phyloP scores from a whole-genome alignment of 2,797 vertebrate species.

The Takifugu ocellatus region DNA sequence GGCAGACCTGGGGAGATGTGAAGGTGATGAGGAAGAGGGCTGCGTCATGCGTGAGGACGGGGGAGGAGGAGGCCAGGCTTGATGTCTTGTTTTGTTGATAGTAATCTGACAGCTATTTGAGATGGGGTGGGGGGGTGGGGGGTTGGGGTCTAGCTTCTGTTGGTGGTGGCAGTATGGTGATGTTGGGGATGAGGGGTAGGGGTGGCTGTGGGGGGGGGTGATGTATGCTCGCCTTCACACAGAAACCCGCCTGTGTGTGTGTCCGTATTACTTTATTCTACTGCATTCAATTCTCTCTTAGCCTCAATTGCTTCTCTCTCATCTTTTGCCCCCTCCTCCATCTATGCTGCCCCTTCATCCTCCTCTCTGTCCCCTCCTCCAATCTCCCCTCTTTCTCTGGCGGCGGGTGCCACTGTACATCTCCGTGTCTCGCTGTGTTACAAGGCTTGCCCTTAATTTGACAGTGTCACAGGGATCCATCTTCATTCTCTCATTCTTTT shows the following conservation, averaged over 20 bases:
- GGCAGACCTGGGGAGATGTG: slow-evolving; percentile 7
- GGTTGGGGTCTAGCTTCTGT: slow-evolving; percentile 7
- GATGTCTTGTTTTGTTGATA: slow-evolving; percentile 80
- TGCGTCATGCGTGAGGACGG: slow-evolving; percentile 24
- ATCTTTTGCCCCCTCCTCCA: slow-evolving; percentile 36
- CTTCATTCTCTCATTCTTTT: slow-evolving; percentile 99
- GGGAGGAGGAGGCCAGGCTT: slow-evolving; percentile 33
- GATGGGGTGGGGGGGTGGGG: slow-evolving; percentile 57
- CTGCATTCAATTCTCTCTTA: slow-evolving; percentile 75
- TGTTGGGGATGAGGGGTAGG: slow-evolving; percentile 7
- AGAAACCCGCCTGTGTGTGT: slow-evolving; percentile 34
- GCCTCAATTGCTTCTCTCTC: slow-evolving; percentile 66
- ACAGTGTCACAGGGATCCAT: slow-evolving; percentile 96
- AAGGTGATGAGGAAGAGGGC: slow-evolving; percentile 40
- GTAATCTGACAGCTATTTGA: slow-evolving; percentile 82
- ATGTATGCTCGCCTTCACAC: slow-evolving; percentile 63
- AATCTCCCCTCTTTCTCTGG: slow-evolving; percentile 53
- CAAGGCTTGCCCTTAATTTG: slow-evolving; percentile 90
- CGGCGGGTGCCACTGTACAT: slow-evolving; percentile 78
- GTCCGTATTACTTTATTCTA: slow-evolving; percentile 63
- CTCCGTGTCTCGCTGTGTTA: slow-evolving; percentile 76
- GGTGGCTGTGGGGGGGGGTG: slow-evolving; percentile 39
- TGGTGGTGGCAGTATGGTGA: slow-evolving; percentile 22
- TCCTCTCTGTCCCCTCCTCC: slow-evolving; percentile 44
- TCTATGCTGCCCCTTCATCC: slow-evolving; percentile 24